Base-by-base conservation (phyloP, 2,888 invertebrate species). In the Drosophila quinaria region DNA sequence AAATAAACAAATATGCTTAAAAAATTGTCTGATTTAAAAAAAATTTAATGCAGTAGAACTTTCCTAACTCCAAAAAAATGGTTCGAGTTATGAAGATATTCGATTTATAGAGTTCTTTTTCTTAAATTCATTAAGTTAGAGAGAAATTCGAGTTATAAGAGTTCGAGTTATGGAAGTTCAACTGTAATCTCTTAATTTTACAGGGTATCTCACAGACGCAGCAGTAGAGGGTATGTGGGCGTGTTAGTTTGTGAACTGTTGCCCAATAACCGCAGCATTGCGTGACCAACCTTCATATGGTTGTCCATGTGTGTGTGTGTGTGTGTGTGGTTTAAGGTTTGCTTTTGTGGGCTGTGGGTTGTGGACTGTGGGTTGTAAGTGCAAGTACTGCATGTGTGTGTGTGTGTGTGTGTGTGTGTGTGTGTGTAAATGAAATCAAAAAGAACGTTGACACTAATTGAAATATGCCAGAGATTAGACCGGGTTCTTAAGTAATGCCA, bases 361-460 rank as follows among this genome's bases (percentile, higher is more conserved):
- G 22, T 59, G 51, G 60, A 37, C 54, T 19, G 42, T 35, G 37
- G 62, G 19, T 41, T 46, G 47, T 46, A 63, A 56, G 58, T 62
- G 42, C 41, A n/a, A 60, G 52, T 42, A 41, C 15, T 3, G 19
- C 1, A 17, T 19, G 47, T 37, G 25, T 49, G 19, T 39, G 29
- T n/a, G n/a, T 11, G 41, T 29, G 31, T 35, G 44, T 47, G 47
- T 46, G 35, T n/a, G n/a, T 37, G 13, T 44, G 37, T 60, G 33
- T 67, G 55, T 63, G 64, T 66, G 64, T 71, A 52, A 66, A 70
- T 49, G 56, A 77, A 84, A 80, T 78, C 80, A 62, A 70, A 85
- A 78, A 46, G 29, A 84, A 71, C 62, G 61, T 79, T 87, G 87
- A 87, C 85, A 86, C 82, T 87, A 87, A 86, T 86, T 85, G 82